Conservation (phyloP, 35 echinoderm and acorn worm genomes). For the Heliocidaris tuberculata region DNA sequence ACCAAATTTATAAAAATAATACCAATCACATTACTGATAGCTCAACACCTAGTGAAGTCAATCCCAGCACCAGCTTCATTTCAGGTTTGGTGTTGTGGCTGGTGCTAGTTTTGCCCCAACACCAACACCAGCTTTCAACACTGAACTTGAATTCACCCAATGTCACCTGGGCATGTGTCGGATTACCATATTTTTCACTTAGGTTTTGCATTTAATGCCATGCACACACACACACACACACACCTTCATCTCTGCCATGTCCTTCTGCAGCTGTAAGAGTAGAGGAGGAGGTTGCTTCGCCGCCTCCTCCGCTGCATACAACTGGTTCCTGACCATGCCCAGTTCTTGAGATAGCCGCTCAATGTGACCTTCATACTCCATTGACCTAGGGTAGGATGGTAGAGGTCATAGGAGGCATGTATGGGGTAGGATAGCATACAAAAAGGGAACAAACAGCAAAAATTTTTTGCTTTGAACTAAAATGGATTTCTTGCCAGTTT, state of each 20-base stretch:
- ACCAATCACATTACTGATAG: no score
- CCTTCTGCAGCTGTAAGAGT: slow-evolving; percentile 83
- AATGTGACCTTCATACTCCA: slow-evolving; percentile 81
- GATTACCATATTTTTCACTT: no score
- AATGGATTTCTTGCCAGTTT: neutral
- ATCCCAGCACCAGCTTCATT: no score
- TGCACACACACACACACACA: neutral
- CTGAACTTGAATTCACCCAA: no score
- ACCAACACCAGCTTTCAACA: no score
- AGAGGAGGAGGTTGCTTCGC: slow-evolving; percentile 81
- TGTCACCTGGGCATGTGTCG: no score
- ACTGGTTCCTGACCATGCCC: slow-evolving; percentile 67
- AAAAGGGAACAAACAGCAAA: neutral
- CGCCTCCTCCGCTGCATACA: slow-evolving; percentile 69
- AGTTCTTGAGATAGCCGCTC: slow-evolving; percentile 78
- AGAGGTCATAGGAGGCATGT: neutral
- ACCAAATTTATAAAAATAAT: no score
- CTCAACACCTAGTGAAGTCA: no score
- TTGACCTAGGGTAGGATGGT: slow-evolving; percentile 49
- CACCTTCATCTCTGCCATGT: slow-evolving; percentile 99
- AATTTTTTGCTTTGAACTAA: neutral
- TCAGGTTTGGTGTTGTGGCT: no score
- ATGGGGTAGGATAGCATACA: neutral
- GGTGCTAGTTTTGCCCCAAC: no score
- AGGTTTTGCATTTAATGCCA: no score